phyloP scores from a whole-genome alignment of 2,113 vertebrate species.

The Nanorana parkeri region DNA sequence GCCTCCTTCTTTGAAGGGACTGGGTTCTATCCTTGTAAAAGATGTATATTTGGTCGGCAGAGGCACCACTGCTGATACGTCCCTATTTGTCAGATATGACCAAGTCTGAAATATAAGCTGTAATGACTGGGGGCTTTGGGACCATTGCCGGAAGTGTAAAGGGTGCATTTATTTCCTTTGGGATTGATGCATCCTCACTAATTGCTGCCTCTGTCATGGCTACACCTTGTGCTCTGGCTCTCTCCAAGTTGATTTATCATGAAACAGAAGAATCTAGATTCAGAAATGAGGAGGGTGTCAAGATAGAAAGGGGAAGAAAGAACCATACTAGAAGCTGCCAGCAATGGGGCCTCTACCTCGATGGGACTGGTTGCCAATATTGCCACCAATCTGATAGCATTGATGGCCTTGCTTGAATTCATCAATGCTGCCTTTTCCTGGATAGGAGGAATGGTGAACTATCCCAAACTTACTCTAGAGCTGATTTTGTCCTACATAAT shows the following conservation, averaged over 20 bases:
- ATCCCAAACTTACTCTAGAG: constrained; percentile 85
- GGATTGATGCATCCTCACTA: constrained; percentile 86
- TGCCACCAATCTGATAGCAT: constrained; percentile 87
- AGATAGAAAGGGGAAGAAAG: constrained; percentile 78
- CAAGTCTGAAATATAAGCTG: constrained; percentile 88
- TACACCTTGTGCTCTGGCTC: constrained; percentile 89
- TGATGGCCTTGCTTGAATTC: constrained; percentile 87
- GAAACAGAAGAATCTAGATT: constrained; percentile 86
- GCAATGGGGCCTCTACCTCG: constrained; percentile 82
- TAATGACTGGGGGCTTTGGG: constrained; percentile 92
- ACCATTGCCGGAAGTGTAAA: constrained; percentile 94
- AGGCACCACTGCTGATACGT: constrained; percentile 88
- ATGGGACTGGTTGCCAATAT: constrained; percentile 88
- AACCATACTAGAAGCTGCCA: constrained; percentile 91
- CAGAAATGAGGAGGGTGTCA: constrained; percentile 72
- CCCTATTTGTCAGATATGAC: constrained; percentile 91
- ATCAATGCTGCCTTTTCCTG: constrained; percentile 84
- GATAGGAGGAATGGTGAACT: constrained; percentile 87
- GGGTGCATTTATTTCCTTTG: constrained; percentile 93
- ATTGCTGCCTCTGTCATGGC: constrained; percentile 97
- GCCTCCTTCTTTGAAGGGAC: too few relatives aligned
- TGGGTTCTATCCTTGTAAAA: too few relatives aligned
- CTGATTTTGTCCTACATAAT: constrained; percentile 91
- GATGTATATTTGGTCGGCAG: too few relatives aligned
- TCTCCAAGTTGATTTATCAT: constrained; percentile 90